Conservation (phyloP, 2,888 invertebrate genomes). For the Drosophila helvetica region DNA sequence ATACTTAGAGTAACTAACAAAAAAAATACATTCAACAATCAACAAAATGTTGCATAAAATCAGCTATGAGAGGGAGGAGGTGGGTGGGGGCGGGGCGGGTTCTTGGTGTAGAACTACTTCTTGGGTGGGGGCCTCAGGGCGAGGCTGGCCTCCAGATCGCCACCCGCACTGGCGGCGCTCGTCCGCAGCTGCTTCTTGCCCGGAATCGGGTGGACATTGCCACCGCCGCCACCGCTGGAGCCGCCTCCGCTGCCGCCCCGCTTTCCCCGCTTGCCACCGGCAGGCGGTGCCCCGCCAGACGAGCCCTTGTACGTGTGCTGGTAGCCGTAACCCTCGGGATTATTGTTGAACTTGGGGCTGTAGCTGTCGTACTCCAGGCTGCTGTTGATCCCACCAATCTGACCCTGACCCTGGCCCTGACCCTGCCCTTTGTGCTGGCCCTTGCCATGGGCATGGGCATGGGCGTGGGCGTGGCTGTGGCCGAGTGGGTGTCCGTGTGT, state of each 20-base stretch:
- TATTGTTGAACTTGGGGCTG: conserved; percentile 83
- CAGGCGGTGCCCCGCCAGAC: not conserved
- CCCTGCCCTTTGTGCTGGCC: not conserved
- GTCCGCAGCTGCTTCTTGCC: conserved; percentile 55
- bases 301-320: conserved; percentile 81
- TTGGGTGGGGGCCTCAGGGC: conserved; percentile 83
- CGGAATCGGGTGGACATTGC: conserved; percentile 29
- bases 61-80: conserved; percentile 35
- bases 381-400: conserved; percentile 7
- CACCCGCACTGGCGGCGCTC: conserved; percentile 37
- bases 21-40: conserved; percentile 44
- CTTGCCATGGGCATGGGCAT: conserved; percentile 1
- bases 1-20: conserved; percentile 54
- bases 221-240: conserved; percentile 70
- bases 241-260: conserved; percentile 27
- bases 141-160: conserved; percentile 81
- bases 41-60: conserved; percentile 47
- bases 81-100: not conserved
- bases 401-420: conserved; percentile 7
- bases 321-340: conserved; percentile 83
- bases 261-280: conserved; percentile 33
- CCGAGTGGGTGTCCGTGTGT: conserved; percentile 15
- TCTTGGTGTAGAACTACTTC: conserved; percentile 46
- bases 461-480: conserved; percentile 7
- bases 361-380: conserved; percentile 81